phyloP scores from a whole-genome alignment of 2,113 vertebrate species.

The Scopus umbretta region DNA sequence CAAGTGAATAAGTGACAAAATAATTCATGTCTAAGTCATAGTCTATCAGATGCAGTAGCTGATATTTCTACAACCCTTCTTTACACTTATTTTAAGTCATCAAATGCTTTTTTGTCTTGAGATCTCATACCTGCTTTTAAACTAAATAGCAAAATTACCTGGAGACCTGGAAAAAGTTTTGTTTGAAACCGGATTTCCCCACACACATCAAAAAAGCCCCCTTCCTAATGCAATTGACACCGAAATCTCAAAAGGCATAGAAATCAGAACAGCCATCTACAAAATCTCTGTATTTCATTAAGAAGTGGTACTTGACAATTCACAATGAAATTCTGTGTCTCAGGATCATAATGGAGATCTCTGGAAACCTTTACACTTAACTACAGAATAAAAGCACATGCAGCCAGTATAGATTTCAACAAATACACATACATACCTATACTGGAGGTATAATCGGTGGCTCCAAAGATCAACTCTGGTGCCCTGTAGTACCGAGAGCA shows the following conservation, averaged over 20 bases:
- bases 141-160: not conserved
- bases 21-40: not conserved
- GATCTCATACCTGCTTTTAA: not conserved
- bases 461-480: slow-evolving; percentile 99
- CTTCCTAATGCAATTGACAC: not conserved
- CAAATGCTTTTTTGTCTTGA: not conserved
- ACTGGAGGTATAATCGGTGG: slow-evolving; percentile 99
- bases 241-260: not conserved
- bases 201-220: not conserved
- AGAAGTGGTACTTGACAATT: not conserved
- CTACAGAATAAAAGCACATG: not conserved
- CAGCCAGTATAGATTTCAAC: not conserved
- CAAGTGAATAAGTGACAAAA: not conserved
- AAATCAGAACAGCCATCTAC: not conserved
- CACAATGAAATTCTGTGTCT: not conserved
- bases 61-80: not conserved
- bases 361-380: not conserved
- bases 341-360: not conserved
- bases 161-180: not conserved
- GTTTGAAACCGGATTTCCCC: not conserved
- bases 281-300: not conserved
- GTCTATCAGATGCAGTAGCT: not conserved
- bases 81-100: not conserved
- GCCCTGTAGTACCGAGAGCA: slow-evolving; percentile 99
- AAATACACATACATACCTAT: slow-evolving; percentile 80